Conservation (phyloP, 2,888 invertebrate species). For the Apamea sordens region DNA sequence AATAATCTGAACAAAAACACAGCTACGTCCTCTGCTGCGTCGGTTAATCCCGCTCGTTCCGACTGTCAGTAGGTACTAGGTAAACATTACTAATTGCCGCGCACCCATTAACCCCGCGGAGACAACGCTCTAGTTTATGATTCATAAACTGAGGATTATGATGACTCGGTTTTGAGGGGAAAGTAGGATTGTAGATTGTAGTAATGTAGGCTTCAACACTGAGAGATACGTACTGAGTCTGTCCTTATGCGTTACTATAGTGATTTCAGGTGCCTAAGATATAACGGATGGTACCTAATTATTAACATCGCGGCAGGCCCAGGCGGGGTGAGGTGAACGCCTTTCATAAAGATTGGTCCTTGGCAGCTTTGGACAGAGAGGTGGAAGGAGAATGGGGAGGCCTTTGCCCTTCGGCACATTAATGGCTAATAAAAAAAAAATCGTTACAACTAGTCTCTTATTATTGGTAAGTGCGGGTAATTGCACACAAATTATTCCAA, state of each 20-base stretch:
- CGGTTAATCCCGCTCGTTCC: conserved; percentile 48
- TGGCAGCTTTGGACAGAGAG: no score
- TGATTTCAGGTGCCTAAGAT: neutral
- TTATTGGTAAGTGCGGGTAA: neutral
- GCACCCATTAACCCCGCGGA: conserved; percentile 50
- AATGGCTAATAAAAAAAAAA: no score
- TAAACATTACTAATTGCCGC: conserved; percentile 61
- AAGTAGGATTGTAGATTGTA: neutral
- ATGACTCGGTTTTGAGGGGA: conserved; percentile 5
- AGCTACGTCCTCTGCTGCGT: conserved; percentile 54
- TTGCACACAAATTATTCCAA: no score
- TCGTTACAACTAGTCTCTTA: neutral
- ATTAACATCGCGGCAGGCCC: no score
- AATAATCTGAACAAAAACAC: conserved; percentile 60
- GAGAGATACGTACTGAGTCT: neutral
- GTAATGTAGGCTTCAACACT: neutral
- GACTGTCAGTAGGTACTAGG: conserved; percentile 34
- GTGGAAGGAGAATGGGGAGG: no score
- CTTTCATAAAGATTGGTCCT: no score
- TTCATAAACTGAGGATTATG: conserved; percentile 53
- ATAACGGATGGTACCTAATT: no score
- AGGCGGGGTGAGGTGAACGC: no score
- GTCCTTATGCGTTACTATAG: neutral
- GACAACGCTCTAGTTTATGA: conserved; percentile 59
- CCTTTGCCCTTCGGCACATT: no score